These are phyloP conservation scores for Cepphus grylle DNA, from an alignment of 2,113 vertebrate species.

Conservation along the genomic window DNA sequence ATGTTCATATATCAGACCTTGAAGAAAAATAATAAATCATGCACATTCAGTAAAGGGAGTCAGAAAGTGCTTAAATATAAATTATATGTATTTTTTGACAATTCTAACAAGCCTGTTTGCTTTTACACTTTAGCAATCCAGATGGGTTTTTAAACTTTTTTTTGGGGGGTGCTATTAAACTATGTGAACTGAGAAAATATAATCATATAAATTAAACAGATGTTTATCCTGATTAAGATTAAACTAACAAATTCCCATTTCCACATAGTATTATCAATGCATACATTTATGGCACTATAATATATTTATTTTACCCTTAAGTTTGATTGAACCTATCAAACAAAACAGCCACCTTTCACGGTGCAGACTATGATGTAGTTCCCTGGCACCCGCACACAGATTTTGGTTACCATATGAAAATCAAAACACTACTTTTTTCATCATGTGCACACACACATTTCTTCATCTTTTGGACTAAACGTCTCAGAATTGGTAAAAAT, in stretches of 20 bases:
- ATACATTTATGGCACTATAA: conserved; percentile 8
- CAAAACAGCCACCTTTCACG: conserved; percentile 12
- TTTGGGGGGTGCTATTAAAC: neutral
- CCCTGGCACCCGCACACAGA: neutral
- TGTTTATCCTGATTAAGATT: conserved; percentile 11
- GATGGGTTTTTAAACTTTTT: neutral
- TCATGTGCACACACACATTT: neutral
- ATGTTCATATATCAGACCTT: conserved; percentile 48
- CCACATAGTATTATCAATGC: neutral
- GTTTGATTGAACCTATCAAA: conserved; percentile 12
- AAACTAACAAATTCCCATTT: conserved; percentile 14
- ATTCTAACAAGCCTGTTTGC: conserved; percentile 43
- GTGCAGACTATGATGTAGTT: conserved; percentile 29
- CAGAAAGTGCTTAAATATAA: conserved; percentile 19
- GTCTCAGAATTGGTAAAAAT: neutral
- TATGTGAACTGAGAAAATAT: neutral
- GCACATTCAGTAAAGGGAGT: neutral
- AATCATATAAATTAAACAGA: neutral
- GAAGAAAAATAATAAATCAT: conserved; percentile 57
- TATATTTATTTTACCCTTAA: conserved; percentile 15
- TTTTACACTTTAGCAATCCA: conserved; percentile 27
- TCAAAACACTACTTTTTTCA: conserved; percentile 11
- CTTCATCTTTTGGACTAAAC: neutral
- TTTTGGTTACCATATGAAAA: conserved; percentile 13
- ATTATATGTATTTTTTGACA: conserved; percentile 1